These are phyloP conservation scores for Empidonax alnorum DNA, from an alignment of 2,113 vertebrate species.

Conservation along the genomic window DNA sequence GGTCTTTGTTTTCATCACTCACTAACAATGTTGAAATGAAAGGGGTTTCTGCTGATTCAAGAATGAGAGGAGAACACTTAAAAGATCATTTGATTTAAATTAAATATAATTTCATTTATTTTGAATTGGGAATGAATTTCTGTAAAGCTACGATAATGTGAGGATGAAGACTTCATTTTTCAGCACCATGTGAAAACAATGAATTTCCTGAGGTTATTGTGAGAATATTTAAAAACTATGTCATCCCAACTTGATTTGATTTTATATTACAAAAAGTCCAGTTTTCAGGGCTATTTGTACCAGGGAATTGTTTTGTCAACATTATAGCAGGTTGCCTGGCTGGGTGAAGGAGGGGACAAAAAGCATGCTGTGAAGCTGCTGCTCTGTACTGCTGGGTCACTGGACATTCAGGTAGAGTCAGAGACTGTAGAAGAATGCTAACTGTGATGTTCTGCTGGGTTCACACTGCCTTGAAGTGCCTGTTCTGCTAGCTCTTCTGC, in stretches of 20 bases:
- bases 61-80: neutral
- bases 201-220: neutral
- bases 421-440: neutral
- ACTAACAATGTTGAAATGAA: neutral
- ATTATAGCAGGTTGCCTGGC: neutral
- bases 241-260: neutral
- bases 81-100: neutral
- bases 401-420: neutral
- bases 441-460: neutral
- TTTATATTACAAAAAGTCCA: neutral
- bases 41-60: neutral
- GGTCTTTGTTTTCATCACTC: neutral
- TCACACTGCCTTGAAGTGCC: fast-evolving
- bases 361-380: neutral
- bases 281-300: neutral
- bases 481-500: neutral
- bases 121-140: neutral
- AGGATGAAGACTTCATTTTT: neutral
- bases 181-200: neutral
- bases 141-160: neutral
- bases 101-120: neutral
- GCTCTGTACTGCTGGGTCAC: neutral
- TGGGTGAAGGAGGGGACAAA: neutral
- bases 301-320: neutral
- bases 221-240: neutral